Evolutionary conservation across 30 jellyfish, hydroid and myxozoan genomes (phyloP), one percentile per base, ranked within the genome.

Genomic region (Sanderia malayensis): DNA sequence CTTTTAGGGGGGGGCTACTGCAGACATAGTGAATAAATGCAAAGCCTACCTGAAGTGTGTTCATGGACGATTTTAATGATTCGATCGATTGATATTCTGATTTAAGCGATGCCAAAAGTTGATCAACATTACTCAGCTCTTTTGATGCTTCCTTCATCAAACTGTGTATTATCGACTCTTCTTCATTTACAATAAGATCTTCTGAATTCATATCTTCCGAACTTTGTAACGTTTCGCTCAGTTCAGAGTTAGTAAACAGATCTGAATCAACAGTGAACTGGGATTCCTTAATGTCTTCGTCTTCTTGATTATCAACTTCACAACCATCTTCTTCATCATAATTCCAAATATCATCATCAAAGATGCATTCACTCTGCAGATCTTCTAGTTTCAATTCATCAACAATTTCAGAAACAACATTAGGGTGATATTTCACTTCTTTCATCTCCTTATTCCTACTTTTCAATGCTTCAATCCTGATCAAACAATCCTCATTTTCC

Each of bases 81-180:
- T 53, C 81, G 4, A 78, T 65, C 18, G 89, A 78, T 34, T 65
- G 65, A 18, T 62, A 46, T 33, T 64, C 89, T 20, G 61, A n/a
- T 61, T 33, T 22, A 4, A 61, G 31, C 29, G 89, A 78, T 15
- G 74, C 70, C 11, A 78, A 75, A 58, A 78, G 47, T 30, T 52
- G 46, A 32, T 78, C 89, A 1, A 78, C 89, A 19, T 31, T 59
- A 32, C 53, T 28, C 46, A 78, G 25, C 24, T 78, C 89, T 7
- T 31, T 31, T 15, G 89, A 64, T 13, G 89, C 89, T 6, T 78
- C 82, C 15, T 74, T 65, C 28, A 78, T 65, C 67, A 64, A 53
- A 3, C 76, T 61, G 62, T 15, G 70, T 0, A 78, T 49, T 17
- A 18, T 55, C 76, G 70, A 71, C 37, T 78, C 89, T 49, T 78